A percentile compares a stretch with the other conserved stretches of the same genome.
Conservation (phyloP, 2,113 vertebrate genomes). For the Festucalex cinctus region DNA sequence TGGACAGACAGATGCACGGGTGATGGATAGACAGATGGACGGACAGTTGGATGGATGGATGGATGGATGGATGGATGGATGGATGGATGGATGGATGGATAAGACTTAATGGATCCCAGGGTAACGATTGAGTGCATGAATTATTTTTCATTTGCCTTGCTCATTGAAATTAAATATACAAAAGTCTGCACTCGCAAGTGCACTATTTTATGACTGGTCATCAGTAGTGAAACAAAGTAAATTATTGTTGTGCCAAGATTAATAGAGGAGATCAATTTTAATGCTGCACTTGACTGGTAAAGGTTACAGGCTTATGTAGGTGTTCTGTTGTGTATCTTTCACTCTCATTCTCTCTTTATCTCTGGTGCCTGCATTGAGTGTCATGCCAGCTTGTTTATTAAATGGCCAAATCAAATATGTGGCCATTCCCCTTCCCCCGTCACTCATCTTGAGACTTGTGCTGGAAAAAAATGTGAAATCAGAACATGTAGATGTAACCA, state of each 20-base stretch:
- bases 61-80: background rate
- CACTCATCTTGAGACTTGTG: background rate
- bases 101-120: background rate
- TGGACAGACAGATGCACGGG: background rate
- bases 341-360: background rate
- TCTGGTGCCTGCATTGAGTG: slow-evolving; percentile 4
- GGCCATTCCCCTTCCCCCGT: no score
- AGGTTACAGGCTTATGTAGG: slow-evolving; percentile 26
- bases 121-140: background rate
- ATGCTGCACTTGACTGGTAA: slow-evolving; percentile 34
- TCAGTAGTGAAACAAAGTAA: slow-evolving; percentile 15
- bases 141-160: background rate
- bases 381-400: background rate
- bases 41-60: background rate
- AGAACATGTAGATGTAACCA: background rate
- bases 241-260: slow-evolving; percentile 14
- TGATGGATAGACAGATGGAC: background rate
- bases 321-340: slow-evolving; percentile 7
- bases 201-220: slow-evolving; percentile 7
- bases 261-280: slow-evolving; percentile 33
- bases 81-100: background rate
- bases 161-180: background rate
- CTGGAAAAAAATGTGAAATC: background rate
- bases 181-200: slow-evolving; percentile 13
- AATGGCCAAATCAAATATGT: background rate